Percentiles rank a stretch among this genome's conserved stretches.
Evolutionary conservation across 2,888 invertebrate species (phyloP).

Genomic region (Salpingus planirostris): DNA sequence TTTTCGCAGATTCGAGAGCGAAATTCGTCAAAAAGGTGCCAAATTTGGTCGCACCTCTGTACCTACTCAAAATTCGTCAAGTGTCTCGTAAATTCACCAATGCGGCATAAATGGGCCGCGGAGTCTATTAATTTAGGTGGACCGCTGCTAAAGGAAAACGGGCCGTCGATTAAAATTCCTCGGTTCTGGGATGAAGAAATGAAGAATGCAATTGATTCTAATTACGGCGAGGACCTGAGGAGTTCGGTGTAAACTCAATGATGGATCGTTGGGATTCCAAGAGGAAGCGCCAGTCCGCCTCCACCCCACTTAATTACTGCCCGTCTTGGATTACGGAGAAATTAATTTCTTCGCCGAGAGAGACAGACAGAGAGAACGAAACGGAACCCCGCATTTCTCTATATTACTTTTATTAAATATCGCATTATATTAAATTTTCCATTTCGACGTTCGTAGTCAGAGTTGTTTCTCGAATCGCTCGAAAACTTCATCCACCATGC

Average conservation of each 20-base stretch:
- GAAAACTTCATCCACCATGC: too few relatives aligned
- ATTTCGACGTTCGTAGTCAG: conserved; percentile 8
- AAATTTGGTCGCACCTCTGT: too few relatives aligned
- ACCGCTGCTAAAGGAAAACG: too few relatives aligned
- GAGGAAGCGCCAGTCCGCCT: conserved; percentile 22
- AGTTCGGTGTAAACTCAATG: conserved; percentile 36
- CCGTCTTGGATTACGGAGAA: conserved; percentile 43
- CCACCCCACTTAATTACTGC: conserved; percentile 41
- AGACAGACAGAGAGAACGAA: conserved; percentile 31
- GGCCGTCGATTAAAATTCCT: too few relatives aligned
- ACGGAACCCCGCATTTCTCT: conserved; percentile 31
- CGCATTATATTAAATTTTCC: conserved; percentile 27
- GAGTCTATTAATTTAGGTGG: too few relatives aligned
- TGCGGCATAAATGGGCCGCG: too few relatives aligned
- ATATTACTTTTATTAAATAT: conserved; percentile 43
- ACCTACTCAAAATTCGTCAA: too few relatives aligned
- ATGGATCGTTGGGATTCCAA: conserved; percentile 40
- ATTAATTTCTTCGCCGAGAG: conserved; percentile 44
- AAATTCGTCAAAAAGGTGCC: too few relatives aligned
- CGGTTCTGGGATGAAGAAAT: too few relatives aligned
- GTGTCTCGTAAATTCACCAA: too few relatives aligned
- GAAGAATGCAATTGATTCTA: conserved; percentile 28
- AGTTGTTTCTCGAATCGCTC: conserved; percentile 8
- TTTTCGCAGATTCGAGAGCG: too few relatives aligned
- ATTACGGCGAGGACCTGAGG: conserved; percentile 23